Conservation (phyloP, 2,888 invertebrate species). For the Acanthococcus lagerstroemiae region DNA sequence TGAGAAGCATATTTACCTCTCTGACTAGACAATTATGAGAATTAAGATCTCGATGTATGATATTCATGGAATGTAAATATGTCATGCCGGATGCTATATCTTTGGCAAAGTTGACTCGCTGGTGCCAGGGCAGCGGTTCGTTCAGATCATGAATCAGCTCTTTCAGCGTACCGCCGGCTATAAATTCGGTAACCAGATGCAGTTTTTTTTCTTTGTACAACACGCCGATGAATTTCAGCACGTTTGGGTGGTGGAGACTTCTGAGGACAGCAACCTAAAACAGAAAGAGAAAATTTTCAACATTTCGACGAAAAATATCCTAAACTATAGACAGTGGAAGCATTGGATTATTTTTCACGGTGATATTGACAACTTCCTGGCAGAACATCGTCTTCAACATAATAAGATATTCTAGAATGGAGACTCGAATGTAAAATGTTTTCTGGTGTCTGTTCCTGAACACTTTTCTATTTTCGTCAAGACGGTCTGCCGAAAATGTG, state of each 20-base stretch:
- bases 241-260: slow-evolving; percentile 79
- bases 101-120: slow-evolving; percentile 72
- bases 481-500: too few relatives aligned
- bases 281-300: slow-evolving; percentile 11
- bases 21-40: slow-evolving; percentile 89
- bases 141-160: slow-evolving; percentile 66
- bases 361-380: too few relatives aligned
- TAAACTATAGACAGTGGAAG: too few relatives aligned
- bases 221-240: slow-evolving; percentile 83
- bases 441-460: too few relatives aligned
- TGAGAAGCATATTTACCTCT: slow-evolving; percentile 51
- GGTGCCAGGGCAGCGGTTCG: slow-evolving; percentile 64
- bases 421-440: too few relatives aligned
- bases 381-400: too few relatives aligned
- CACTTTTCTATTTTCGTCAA: too few relatives aligned
- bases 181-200: slow-evolving; percentile 86
- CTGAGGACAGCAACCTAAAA: slow-evolving; percentile 76
- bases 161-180: slow-evolving; percentile 81
- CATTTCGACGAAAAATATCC: background rate
- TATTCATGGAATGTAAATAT: slow-evolving; percentile 86
- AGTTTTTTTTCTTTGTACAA: slow-evolving; percentile 84
- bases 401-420: too few relatives aligned
- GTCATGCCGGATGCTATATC: slow-evolving; percentile 91
- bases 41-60: slow-evolving; percentile 90
- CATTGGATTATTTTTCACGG: too few relatives aligned